Evolutionary conservation across 1,140 invertebrate genomes (phyloP), one percentile per base, ranked within the genome.

Genomic region (Zelostemma sp.): DNA sequence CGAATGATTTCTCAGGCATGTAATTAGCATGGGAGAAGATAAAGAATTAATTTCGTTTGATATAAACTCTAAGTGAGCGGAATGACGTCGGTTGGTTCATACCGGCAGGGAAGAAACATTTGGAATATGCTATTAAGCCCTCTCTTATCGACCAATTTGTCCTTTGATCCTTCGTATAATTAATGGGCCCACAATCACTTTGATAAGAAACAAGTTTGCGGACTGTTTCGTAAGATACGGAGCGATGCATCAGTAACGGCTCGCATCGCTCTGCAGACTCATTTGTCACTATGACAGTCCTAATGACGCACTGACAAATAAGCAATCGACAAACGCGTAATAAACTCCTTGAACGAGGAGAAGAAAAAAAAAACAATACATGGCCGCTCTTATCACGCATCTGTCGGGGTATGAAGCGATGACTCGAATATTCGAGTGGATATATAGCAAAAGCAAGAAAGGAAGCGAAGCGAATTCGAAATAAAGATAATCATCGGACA

Each of bases 171-270:
- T 51, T 64, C 66, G 69, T 46, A 72, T 64, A 68, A 72, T 68
- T 68, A 72, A 72, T 72, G 64, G 67, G 63, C 69, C 49, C 63
- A 56, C 64, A 67, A 61, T 72, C 64, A 57, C 41, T 43, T 4
- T 64, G 69, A 72, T 72, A 72, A 72, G 61, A 61, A 50, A 72
- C 69, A 64, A 67, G 69, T 72, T 72, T 57, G 63, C 69, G 64
- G 61, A 64, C 60, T 67, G 69, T 72, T 68, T 60, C 46, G 31
- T 48, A 58, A 61, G 69, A 68, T 72, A 61, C 49, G 56, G 46
- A 57, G 38, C 56, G 63, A 63, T 63, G 15, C 54, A 63, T 56
- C 55, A 28, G 62, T 66, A 49, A 62, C 58, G 56, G 58, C 16
- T 58, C 61, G 54, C 43, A 51, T 54, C 50, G 12, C 18, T 63